phyloP scores from a whole-genome alignment of 2,888 invertebrate species.

The Trachelus troglodyta region DNA sequence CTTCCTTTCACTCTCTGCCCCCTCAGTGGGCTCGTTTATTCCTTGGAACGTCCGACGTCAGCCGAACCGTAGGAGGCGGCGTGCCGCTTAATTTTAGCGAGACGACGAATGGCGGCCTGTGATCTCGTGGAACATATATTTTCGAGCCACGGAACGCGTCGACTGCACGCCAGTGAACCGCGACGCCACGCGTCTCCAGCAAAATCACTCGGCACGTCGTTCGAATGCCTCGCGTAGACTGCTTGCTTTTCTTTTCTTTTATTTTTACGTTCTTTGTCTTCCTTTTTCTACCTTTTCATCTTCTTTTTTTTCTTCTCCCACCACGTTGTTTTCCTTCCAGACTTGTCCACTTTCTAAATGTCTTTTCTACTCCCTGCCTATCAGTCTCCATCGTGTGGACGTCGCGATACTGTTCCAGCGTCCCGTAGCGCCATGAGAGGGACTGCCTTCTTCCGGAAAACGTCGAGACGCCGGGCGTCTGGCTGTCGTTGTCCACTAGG shows the following conservation, averaged over 20 bases:
- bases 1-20: background rate
- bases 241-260: background rate
- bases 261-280: background rate
- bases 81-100: slow-evolving; percentile 56
- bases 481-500: background rate
- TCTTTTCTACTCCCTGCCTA: background rate
- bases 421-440: background rate
- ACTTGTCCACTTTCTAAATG: background rate
- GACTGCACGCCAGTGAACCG: slow-evolving; percentile 45
- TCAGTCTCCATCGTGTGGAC: background rate
- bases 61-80: background rate
- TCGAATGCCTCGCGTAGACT: background rate
- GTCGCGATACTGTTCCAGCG: background rate
- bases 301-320: background rate
- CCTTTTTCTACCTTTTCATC: background rate
- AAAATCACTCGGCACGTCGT: slow-evolving; percentile 13
- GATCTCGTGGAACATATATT: slow-evolving; percentile 57
- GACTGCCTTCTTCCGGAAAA: background rate
- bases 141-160: slow-evolving; percentile 47
- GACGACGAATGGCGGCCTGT: slow-evolving; percentile 55
- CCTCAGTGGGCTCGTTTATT: background rate
- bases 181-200: slow-evolving; percentile 38
- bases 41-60: background rate
- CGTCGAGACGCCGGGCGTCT: background rate
- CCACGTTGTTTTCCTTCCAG: background rate